Evolutionary conservation across 2,797 vertebrate species (phyloP).

Genomic region (Smutsia temminckii): DNA sequence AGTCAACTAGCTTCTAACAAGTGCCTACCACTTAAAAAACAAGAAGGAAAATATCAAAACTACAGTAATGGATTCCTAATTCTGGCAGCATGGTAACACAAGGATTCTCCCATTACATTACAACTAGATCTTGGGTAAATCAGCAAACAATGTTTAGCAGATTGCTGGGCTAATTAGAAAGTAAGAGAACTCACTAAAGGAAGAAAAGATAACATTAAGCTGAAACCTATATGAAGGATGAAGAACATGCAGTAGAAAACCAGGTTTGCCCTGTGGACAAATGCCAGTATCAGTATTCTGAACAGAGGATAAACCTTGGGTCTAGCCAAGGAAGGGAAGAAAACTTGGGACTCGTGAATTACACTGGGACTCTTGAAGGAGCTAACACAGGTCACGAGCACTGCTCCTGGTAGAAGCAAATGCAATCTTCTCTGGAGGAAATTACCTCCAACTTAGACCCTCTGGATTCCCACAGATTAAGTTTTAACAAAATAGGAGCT

Average conservation of each 20-base stretch:
- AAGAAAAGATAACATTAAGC: not conserved
- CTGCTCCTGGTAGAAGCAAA: not conserved
- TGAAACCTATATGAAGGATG: not conserved
- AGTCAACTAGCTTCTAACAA: not conserved
- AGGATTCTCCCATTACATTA: not conserved
- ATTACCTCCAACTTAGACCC: not conserved
- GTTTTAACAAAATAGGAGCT: constrained; percentile 21
- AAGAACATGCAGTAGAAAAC: not conserved
- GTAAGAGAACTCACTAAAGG: not conserved
- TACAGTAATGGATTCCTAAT: not conserved
- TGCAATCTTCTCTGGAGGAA: not conserved
- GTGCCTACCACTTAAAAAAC: constrained; percentile 30
- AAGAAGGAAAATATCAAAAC: constrained; percentile 31
- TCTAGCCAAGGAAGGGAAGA: not conserved
- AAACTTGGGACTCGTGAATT: not conserved
- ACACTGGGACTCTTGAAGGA: not conserved
- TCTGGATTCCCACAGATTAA: not conserved
- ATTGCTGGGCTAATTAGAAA: constrained; percentile 17
- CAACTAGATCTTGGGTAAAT: not conserved
- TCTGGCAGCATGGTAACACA: not conserved
- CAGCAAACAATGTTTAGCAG: not conserved
- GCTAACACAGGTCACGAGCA: not conserved
- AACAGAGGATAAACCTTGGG: not conserved
- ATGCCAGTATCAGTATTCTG: not conserved
- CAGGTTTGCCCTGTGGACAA: not conserved